A percentile compares a stretch with the other conserved stretches of the same genome.
These are phyloP conservation scores for Brotula barbata DNA, from an alignment of 2,797 vertebrate species.

Conservation along the genomic window DNA sequence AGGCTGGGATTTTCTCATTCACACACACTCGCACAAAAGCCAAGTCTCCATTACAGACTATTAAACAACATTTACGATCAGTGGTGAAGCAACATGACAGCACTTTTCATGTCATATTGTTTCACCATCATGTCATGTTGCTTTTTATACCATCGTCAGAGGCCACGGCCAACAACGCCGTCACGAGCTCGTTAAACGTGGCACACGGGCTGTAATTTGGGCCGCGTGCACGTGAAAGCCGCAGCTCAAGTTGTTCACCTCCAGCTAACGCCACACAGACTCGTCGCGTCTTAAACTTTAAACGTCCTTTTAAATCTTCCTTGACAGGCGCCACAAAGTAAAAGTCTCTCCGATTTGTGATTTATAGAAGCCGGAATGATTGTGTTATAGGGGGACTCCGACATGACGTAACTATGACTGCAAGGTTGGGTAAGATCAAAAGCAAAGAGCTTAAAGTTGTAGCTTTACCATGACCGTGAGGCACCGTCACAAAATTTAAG, in stretches of 20 bases:
- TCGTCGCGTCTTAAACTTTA: conserved; percentile 29
- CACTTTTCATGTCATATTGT: conserved; percentile 63
- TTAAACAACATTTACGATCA: conserved; percentile 69
- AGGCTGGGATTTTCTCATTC: conserved; percentile 59
- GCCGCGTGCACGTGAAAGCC: conserved; percentile 13
- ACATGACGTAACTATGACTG: conserved; percentile 38
- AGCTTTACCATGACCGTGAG: conserved; percentile 45
- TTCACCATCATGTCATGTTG: conserved; percentile 51
- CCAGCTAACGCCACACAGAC: conserved; percentile 9
- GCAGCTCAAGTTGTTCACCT: conserved; percentile 31
- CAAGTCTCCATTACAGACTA: conserved; percentile 41
- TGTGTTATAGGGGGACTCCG: conserved; percentile 44
- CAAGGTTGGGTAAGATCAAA: conserved; percentile 53
- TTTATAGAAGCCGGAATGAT: conserved; percentile 52
- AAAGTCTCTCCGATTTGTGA: conserved; percentile 44
- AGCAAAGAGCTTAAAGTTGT: conserved; percentile 36
- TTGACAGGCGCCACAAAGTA: conserved; percentile 38
- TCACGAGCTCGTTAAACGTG: conserved; percentile 58
- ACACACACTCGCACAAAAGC: conserved; percentile 24
- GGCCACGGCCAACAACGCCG: conserved; percentile 18
- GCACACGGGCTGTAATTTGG: conserved; percentile 49
- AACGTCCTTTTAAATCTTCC: conserved; percentile 60
- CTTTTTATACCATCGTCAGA: conserved; percentile 40
- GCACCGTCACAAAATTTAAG: conserved; percentile 48
- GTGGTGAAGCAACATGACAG: conserved; percentile 49